These are phyloP conservation scores for Neoscelio sp. DNA, from an alignment of 2,888 invertebrate genomes.

Conservation along the genomic window DNA sequence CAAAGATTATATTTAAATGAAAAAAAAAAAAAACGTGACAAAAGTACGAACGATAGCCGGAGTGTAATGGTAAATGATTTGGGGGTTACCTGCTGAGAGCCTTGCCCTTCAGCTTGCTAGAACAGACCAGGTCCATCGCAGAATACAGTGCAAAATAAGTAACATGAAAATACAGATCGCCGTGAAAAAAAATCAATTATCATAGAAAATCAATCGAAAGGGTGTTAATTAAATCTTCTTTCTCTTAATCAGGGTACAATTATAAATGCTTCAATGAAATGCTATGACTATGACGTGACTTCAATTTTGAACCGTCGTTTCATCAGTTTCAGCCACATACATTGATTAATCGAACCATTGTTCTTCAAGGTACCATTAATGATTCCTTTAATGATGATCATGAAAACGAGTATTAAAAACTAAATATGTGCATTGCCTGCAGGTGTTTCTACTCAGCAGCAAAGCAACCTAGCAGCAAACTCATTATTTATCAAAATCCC, in stretches of 20 bases:
- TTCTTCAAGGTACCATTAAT: no score
- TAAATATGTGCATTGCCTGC: conserved; percentile 63
- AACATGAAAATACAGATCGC: conserved; percentile 40
- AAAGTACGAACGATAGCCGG: no score
- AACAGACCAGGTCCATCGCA: conserved; percentile 84
- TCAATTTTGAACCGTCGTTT: not conserved
- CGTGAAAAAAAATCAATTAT: conserved; percentile 31
- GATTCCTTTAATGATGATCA: conserved; percentile 23
- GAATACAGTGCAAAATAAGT: conserved; percentile 72
- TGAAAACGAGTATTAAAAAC: conserved; percentile 64
- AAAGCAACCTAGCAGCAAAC: conserved; percentile 62
- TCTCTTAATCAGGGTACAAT: no score
- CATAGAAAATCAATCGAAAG: conserved; percentile 3
- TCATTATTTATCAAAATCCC: no score
- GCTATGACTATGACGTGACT: conserved; percentile 40
- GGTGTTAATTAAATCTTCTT: no score
- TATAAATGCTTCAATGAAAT: conserved; percentile 26
- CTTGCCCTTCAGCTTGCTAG: conserved; percentile 92
- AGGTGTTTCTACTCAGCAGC: conserved; percentile 66
- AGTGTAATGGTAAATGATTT: conserved; percentile 71
- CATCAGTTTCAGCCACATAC: no score
- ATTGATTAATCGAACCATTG: no score
- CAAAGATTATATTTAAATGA: conserved; percentile 9
- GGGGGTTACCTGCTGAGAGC: conserved; percentile 91
- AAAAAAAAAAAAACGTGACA: conserved; percentile 53